Evolutionary conservation across 2,888 invertebrate genomes (phyloP), one percentile per base, ranked within the genome.

Genomic region (Diploptera punctata): DNA sequence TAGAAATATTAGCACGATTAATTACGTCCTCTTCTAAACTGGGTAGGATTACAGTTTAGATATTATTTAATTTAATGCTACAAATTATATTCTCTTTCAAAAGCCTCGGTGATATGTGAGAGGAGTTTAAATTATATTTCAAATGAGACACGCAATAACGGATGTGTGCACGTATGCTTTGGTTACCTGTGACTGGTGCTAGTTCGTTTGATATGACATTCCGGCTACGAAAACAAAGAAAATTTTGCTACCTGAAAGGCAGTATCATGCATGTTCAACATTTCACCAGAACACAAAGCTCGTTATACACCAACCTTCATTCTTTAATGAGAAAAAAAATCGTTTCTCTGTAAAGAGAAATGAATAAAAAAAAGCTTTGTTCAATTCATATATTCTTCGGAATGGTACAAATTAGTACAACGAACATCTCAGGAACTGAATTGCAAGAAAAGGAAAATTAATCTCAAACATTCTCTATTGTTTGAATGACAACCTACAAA

Each of bases 381-480:
- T 24, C 57, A 29, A 52, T 52, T 52, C 57, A 29, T 26, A 57
- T 31, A 29, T 26, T 52, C 57, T n/a, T 57, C 18, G 26, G 29
- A 57, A 57, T 29, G 57, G 3, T 57, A 18, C 57, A 57, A 57
- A 57, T 57, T 57, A 57, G 57, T 57, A 16, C 29, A 9, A 5
- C 29, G 26, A 57, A 57, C 0, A 16, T 26, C 24, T 31, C 16
- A 29, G 13, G 29, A 52, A 24, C 2, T 21, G 24, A 52, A 24
- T 0, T 9, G 10, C 13, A 57, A 13, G 57, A 13, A 29, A n/a
- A 57, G 29, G 31, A 57, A 33, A 33, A 57, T 29, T 4, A n/a
- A n/a, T n/a, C n/a, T n/a, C n/a, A 57, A 57, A 54, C 54, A 54
- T 54, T 54, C n/a, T 29, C 57, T 57, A 31, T 57, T 57, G 31